phyloP scores from a whole-genome alignment of 64 coral and sea anemone species.

The Montipora foliosa region DNA sequence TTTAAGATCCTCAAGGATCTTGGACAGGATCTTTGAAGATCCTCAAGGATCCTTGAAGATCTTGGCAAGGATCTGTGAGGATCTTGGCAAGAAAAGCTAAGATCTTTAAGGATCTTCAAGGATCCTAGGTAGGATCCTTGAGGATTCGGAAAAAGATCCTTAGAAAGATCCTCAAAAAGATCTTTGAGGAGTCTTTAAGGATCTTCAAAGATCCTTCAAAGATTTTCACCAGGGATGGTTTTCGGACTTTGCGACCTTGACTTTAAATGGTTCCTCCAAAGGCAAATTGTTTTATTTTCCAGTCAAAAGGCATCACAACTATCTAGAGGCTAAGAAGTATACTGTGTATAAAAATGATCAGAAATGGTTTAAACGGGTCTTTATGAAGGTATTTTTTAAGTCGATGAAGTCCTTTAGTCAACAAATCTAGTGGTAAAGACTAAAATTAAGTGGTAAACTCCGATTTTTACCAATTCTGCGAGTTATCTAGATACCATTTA shows the following conservation, averaged over 20 bases:
- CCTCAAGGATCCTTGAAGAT: too few relatives aligned
- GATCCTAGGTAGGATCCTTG: not conserved
- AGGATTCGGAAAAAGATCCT: too few relatives aligned
- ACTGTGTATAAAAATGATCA: not conserved
- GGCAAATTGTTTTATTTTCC: not conserved
- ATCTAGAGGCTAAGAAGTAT: not conserved
- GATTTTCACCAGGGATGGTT: not conserved
- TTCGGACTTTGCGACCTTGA: slow-evolving; percentile 21
- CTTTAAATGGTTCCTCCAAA: not conserved
- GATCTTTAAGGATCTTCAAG: too few relatives aligned
- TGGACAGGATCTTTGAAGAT: too few relatives aligned
- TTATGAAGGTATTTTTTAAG: not conserved
- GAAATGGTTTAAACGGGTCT: not conserved
- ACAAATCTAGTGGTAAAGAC: slow-evolving; percentile 18
- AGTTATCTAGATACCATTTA: too few relatives aligned
- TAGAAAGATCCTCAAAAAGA: too few relatives aligned
- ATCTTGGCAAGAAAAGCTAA: too few relatives aligned
- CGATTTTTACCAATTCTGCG: too few relatives aligned
- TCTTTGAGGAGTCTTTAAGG: too few relatives aligned
- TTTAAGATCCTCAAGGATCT: too few relatives aligned
- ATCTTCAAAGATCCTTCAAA: too few relatives aligned
- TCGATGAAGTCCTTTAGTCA: slow-evolving; percentile 10
- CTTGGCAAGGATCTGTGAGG: too few relatives aligned
- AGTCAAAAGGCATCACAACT: not conserved
- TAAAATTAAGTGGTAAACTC: not conserved